phyloP scores from a whole-genome alignment of 2,113 vertebrate species.

The Excalfactoria chinensis region DNA sequence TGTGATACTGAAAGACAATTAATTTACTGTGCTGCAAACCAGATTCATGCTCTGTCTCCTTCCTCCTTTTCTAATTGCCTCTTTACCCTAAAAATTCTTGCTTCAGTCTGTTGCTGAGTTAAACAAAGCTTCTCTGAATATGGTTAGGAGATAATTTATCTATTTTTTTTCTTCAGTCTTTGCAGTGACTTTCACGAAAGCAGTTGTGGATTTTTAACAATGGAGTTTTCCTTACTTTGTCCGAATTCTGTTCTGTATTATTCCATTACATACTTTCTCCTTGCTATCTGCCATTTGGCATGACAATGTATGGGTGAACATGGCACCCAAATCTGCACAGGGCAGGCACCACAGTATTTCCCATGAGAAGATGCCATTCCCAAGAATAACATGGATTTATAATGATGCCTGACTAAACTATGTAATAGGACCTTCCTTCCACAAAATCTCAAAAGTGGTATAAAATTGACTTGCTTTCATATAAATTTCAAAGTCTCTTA shows the following conservation, averaged over 20 bases:
- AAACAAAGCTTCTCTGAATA: background rate
- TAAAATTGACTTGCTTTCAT: background rate
- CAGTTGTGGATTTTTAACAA: background rate
- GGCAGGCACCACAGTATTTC: background rate
- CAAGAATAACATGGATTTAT: background rate
- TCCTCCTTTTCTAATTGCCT: background rate
- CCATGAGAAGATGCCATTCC: background rate
- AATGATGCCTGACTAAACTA: background rate
- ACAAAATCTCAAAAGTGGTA: fast-evolving
- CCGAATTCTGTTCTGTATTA: background rate
- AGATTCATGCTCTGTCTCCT: background rate
- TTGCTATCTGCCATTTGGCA: background rate
- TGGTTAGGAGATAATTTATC: background rate
- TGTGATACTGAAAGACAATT: background rate
- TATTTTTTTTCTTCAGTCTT: background rate
- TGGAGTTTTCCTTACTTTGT: background rate
- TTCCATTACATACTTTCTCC: background rate
- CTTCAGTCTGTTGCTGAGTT: background rate
- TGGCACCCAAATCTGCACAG: background rate
- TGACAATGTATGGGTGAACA: background rate
- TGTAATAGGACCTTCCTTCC: background rate
- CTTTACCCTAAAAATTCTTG: background rate
- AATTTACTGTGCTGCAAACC: background rate
- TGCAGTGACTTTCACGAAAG: background rate
- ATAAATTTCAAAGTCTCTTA: background rate